A percentile compares a stretch with the other conserved stretches of the same genome.
These are phyloP conservation scores for Menura novaehollandiae DNA, from an alignment of 2,113 vertebrate genomes.

Conservation along the genomic window DNA sequence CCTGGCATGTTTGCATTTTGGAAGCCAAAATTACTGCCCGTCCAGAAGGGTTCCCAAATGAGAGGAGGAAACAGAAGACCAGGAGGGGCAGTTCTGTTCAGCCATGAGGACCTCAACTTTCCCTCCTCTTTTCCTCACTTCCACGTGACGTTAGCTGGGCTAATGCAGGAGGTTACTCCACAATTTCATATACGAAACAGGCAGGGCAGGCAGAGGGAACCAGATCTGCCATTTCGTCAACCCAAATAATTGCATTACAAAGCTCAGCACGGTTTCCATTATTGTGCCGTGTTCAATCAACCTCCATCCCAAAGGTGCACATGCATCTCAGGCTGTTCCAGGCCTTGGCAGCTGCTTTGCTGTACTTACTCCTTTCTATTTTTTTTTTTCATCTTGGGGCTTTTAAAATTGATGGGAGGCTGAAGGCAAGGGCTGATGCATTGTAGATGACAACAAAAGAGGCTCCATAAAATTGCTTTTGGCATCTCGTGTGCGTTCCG, in stretches of 20 bases:
- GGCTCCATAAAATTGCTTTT: conserved; percentile 55
- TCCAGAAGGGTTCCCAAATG: neutral
- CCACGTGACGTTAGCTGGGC: neutral
- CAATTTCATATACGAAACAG: neutral
- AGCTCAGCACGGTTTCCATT: neutral
- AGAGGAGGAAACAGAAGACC: neutral
- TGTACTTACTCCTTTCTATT: neutral
- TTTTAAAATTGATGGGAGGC: conserved; percentile 53
- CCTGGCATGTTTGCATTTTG: neutral
- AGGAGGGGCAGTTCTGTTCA: neutral
- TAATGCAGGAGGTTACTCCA: neutral
- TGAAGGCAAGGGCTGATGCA: conserved; percentile 42
- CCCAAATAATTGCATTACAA: neutral
- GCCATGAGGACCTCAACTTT: neutral
- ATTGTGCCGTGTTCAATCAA: neutral
- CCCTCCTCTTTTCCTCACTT: neutral
- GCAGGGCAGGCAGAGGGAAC: neutral
- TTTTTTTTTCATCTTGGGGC: neutral
- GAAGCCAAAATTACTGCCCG: neutral
- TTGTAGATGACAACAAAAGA: conserved; percentile 61
- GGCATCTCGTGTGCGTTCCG: conserved; percentile 40
- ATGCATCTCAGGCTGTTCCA: neutral
- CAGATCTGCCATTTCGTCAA: neutral
- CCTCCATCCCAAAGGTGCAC: conserved; percentile 19
- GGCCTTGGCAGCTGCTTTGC: neutral